These are phyloP conservation scores for Sarcophaga subvicina DNA, from an alignment of 2,888 invertebrate genomes.

Conservation along the genomic window DNA sequence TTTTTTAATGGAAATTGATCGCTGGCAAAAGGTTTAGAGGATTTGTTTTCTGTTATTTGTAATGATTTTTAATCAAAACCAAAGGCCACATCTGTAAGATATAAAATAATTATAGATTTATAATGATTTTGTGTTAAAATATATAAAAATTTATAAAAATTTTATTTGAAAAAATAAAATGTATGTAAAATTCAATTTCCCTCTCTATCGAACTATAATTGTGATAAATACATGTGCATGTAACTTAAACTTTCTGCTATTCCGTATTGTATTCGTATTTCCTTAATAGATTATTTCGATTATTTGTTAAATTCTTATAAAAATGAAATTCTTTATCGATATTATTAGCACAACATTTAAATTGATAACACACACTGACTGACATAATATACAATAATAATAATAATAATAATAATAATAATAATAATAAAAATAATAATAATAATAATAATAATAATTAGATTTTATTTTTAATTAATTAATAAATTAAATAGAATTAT, in stretches of 20 bases:
- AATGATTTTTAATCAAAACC: slow-evolving; percentile 80
- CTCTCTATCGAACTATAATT: no score
- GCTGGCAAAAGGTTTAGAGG: slow-evolving; percentile 58
- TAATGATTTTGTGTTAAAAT: slow-evolving; percentile 48
- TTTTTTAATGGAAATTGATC: slow-evolving; percentile 62
- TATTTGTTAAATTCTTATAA: no score
- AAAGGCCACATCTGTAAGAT: slow-evolving; percentile 82
- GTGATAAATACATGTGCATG: no score
- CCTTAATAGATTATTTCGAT: no score
- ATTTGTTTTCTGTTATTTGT: slow-evolving; percentile 57
- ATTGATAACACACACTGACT: slow-evolving; percentile 37
- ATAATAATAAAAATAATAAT: no score
- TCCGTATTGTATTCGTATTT: no score
- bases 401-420: no score
- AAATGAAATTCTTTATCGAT: no score
- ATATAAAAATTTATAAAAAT: not conserved
- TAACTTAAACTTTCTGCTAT: no score
- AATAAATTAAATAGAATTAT: not conserved
- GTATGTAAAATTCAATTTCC: not conserved
- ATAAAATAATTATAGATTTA: slow-evolving; percentile 70
- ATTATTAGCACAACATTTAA: no score
- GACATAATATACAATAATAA: not conserved
- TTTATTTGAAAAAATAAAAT: not conserved
- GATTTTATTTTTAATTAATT: no score
- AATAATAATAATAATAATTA: no score